Percentiles rank a stretch among this genome's conserved stretches.
Evolutionary conservation across 1,140 invertebrate species (phyloP).

Genomic region (Sycobia sp.): DNA sequence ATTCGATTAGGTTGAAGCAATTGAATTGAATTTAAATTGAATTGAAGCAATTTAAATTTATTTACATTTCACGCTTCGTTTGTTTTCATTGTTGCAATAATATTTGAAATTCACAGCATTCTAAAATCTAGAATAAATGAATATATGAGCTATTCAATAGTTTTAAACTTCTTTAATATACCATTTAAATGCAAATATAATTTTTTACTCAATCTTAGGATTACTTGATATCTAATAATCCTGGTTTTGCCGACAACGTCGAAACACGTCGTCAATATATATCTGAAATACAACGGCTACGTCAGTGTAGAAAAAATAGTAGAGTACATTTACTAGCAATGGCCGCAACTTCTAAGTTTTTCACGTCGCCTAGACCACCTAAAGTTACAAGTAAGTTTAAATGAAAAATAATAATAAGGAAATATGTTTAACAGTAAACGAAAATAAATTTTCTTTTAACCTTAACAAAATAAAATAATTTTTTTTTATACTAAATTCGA

Average conservation of each 20-base stretch:
- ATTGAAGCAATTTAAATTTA: too few species aligned
- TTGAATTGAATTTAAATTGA: neutral
- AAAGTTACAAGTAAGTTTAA: constrained; percentile 45
- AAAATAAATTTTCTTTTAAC: neutral
- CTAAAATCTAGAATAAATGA: too few species aligned
- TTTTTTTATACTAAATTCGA: too few species aligned
- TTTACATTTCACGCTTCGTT: too few species aligned
- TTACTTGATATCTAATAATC: constrained; percentile 55
- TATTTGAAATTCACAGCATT: too few species aligned
- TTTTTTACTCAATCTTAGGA: too few species aligned
- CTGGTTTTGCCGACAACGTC: constrained; percentile 55
- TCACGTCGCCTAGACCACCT: constrained; percentile 38
- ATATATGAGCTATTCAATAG: too few species aligned
- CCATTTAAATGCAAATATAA: constrained; percentile 33
- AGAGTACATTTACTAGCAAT: constrained; percentile 52
- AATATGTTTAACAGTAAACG: neutral
- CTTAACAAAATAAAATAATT: neutral
- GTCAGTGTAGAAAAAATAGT: constrained; percentile 54
- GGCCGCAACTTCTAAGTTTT: constrained; percentile 42
- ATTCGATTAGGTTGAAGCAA: too few species aligned
- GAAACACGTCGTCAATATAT: constrained; percentile 56
- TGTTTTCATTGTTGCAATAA: too few species aligned
- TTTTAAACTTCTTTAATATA: neutral
- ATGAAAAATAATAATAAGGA: neutral
- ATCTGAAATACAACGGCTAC: constrained; percentile 53